Evolutionary conservation across 2,888 invertebrate genomes (phyloP), one percentile per base, ranked within the genome.

Genomic region (Miltochrista miniata): DNA sequence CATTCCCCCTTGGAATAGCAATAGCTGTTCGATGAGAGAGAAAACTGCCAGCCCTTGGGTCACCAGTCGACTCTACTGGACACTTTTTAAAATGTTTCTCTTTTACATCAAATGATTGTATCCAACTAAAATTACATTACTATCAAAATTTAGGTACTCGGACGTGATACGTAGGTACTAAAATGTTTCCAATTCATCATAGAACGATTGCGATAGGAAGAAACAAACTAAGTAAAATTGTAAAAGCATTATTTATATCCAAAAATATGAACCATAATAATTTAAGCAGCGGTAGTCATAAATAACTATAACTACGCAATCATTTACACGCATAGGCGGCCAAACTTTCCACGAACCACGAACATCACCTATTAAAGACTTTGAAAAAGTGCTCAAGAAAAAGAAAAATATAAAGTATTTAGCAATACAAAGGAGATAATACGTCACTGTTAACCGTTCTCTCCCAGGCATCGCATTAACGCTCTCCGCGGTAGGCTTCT

Each of bases 351-450:
- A 31, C 29, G 0, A 29, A 36, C 31, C 30, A 31, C 29, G 0
- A 29, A 36, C 14, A 11, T 45, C 11, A 13, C 24, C 10, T 14
- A 14, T 45, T 36, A 14, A 13, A 37, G 11, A 15, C 14, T 14
- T 11, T 9, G 14, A 30, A 14, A 31, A 30, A 45, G 18, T 30
- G 9, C 36, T 45, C 14, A 24, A 9, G 24, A 5, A 35, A 29
- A 24, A 12, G 24, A 43, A 43, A 44, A 29, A 44, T 9, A 11
- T 33, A 42, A 34, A n/a, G 9, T 33, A 37, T 29, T 29, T 36
- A 48, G 24, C n/a, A 37, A 34, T n/a, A 39, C 24, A 45, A 45
- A 44, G 18, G 36, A 37, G 34, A 45, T 47, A 47, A 61, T 51
- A 49, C 46, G 38, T 53, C 45, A 36, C 39, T 30, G 43, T 34